phyloP scores from a whole-genome alignment of 2,888 invertebrate species.

The Watsonalla binaria region DNA sequence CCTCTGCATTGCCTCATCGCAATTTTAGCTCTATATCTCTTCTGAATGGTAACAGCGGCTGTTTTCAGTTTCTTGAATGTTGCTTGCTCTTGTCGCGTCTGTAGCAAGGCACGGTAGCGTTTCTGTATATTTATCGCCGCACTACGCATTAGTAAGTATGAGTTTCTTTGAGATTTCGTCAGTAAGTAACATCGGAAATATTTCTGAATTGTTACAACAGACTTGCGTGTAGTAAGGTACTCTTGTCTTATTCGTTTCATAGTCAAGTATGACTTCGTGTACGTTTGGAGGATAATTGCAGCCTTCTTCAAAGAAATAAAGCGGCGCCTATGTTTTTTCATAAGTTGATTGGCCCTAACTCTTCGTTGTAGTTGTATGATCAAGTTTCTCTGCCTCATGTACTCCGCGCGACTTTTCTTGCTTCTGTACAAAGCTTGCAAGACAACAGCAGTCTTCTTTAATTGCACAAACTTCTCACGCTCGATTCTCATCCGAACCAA shows the following conservation, averaged over 20 bases:
- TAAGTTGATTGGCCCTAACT: conserved; percentile 61
- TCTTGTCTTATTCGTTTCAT: conserved; percentile 37
- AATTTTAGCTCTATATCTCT: conserved; percentile 47
- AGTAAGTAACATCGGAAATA: conserved; percentile 31
- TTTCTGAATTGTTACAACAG: conserved; percentile 31
- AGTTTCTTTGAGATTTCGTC: conserved; percentile 26
- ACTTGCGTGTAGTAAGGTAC: conserved; percentile 36
- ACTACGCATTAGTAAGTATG: conserved; percentile 25
- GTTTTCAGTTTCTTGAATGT: conserved; percentile 26
- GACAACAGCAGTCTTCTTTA: conserved; percentile 45
- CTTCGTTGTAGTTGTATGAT: conserved; percentile 69
- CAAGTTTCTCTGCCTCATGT: conserved; percentile 37
- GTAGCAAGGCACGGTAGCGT: conserved; percentile 53
- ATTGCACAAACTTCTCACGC: conserved; percentile 39
- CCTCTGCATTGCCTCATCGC: conserved; percentile 37
- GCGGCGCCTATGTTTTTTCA: conserved; percentile 44
- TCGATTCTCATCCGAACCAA: conserved; percentile 50
- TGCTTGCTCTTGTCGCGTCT: conserved; percentile 48
- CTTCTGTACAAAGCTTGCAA: conserved; percentile 72
- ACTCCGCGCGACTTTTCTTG: conserved; percentile 54
- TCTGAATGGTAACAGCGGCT: conserved; percentile 47
- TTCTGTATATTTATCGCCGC: conserved; percentile 47
- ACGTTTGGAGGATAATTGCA: conserved; percentile 65
- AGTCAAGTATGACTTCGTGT: conserved; percentile 53
- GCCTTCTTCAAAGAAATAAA: conserved; percentile 56